Evolutionary conservation across 2,797 vertebrate genomes (phyloP).

Genomic region (Ceryle rudis): DNA sequence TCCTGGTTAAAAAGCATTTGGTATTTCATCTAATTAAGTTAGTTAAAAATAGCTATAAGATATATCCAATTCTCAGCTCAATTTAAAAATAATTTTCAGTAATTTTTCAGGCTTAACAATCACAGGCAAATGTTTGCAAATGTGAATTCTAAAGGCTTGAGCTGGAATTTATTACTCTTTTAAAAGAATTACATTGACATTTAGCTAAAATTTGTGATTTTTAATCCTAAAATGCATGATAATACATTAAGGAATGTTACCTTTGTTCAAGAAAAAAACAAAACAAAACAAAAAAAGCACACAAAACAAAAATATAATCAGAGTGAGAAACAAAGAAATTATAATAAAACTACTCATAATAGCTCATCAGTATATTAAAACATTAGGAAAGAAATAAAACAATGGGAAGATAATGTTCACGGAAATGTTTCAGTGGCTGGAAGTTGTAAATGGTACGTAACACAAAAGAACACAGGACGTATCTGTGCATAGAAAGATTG

Average conservation of each 20-base stretch:
- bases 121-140: neutral
- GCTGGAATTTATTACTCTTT: neutral
- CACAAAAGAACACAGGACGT: neutral
- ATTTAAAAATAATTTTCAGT: neutral
- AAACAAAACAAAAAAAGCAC: neutral
- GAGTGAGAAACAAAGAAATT: neutral
- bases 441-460: neutral
- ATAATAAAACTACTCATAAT: neutral
- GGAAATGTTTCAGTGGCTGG: neutral
- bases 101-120: neutral
- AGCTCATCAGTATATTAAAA: neutral
- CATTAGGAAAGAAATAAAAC: neutral
- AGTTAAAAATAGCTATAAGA: neutral
- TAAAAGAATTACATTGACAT: neutral
- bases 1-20: neutral
- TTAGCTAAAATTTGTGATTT: neutral
- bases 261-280: neutral
- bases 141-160: neutral
- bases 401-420: neutral
- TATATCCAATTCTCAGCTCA: neutral
- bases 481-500: neutral
- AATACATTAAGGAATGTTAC: neutral
- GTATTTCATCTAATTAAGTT: neutral
- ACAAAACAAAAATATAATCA: neutral
- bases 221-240: neutral